A percentile compares a stretch with the other conserved stretches of the same genome.
Conservation (phyloP, 2,797 vertebrate species). For the Cottoperca gobio region DNA sequence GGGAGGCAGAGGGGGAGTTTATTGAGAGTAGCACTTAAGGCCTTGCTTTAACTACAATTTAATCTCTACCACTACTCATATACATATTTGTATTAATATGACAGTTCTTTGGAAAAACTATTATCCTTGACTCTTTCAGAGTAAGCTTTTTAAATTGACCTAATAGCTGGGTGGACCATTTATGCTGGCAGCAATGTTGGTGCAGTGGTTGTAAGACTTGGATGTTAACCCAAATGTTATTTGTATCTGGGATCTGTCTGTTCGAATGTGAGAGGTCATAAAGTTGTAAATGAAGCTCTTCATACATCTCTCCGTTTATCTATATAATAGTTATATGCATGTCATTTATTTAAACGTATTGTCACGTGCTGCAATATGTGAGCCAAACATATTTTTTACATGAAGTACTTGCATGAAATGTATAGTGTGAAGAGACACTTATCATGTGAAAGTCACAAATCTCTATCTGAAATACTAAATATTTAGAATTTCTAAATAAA, state of each 20-base stretch:
- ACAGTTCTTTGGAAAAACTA: conserved; percentile 45
- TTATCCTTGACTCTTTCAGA: conserved; percentile 28
- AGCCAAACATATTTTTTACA: background rate
- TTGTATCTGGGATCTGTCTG: conserved; percentile 7
- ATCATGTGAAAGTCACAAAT: no score
- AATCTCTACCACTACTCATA: conserved; percentile 5
- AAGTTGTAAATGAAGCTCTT: background rate
- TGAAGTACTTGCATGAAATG: background rate
- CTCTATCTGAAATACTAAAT: background rate
- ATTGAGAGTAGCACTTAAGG: background rate
- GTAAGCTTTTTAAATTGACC: conserved; percentile 36
- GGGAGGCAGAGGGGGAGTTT: background rate
- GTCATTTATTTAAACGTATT: background rate
- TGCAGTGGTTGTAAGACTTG: conserved; percentile 36
- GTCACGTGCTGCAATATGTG: background rate
- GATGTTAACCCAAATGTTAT: conserved; percentile 17
- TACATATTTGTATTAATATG: conserved; percentile 26
- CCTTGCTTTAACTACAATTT: conserved; percentile 9
- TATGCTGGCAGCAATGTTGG: conserved; percentile 26
- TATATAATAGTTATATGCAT: background rate
- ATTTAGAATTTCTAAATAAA: background rate
- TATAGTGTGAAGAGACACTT: background rate
- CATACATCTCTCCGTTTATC: no score
- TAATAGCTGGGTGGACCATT: conserved; percentile 35
- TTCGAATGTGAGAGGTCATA: background rate